phyloP scores from a whole-genome alignment of 2,113 vertebrate species.

The Sander vitreus region DNA sequence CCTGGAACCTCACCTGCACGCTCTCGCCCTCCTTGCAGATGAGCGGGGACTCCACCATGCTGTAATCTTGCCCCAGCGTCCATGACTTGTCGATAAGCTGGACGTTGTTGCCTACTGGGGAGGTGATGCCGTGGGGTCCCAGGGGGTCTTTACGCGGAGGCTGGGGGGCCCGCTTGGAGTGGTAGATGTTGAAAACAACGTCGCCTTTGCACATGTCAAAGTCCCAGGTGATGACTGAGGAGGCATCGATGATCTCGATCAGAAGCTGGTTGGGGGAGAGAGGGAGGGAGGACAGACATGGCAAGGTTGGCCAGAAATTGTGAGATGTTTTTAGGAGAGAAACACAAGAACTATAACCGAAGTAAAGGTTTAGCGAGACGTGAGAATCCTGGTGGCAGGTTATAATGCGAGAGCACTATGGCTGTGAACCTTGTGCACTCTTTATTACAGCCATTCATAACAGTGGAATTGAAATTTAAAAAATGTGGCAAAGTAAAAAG shows the following conservation, averaged over 20 bases:
- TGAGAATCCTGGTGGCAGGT: background rate
- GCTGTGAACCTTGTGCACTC: background rate
- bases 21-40: constrained; percentile 96
- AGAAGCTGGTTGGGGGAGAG: constrained; percentile 83
- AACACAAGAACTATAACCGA: background rate
- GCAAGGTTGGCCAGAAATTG: background rate
- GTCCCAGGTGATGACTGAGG: constrained; percentile 98
- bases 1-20: constrained; percentile 87
- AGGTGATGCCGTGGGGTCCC: constrained; percentile 91
- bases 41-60: constrained; percentile 94
- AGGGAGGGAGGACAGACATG: background rate
- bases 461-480: background rate
- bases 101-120: constrained; percentile 92
- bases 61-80: constrained; percentile 95
- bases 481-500: background rate
- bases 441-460: background rate
- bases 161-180: constrained; percentile 93
- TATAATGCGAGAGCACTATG: background rate
- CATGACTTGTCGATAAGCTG: constrained; percentile 95
- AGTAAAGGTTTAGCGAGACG: too few relatives aligned
- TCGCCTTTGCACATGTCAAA: constrained; percentile 98
- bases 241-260: constrained; percentile 94
- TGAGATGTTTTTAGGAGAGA: background rate
- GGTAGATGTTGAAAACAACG: constrained; percentile 96
- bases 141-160: constrained; percentile 92